phyloP scores from a whole-genome alignment of 2,113 vertebrate genomes.

The Xenotilapia longispinis region DNA sequence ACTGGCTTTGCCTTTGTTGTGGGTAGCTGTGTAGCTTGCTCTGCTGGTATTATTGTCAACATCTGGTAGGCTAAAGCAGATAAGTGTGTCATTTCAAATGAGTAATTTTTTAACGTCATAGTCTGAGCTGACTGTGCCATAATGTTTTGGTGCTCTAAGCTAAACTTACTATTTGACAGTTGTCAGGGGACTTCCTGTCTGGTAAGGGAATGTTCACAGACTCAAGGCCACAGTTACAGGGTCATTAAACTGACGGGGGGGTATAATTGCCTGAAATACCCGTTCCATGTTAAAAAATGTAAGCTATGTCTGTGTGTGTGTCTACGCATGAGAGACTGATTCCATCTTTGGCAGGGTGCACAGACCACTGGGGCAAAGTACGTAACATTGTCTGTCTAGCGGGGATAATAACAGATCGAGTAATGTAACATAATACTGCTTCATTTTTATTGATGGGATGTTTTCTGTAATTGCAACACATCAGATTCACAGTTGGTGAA shows the following conservation, averaged over 20 bases:
- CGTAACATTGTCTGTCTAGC: neutral
- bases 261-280: constrained; percentile 21
- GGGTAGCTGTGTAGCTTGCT: neutral
- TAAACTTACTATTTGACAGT: neutral
- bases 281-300: constrained; percentile 41
- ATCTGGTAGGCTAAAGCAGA: neutral
- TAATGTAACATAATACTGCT: neutral
- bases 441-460: neutral
- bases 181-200: neutral
- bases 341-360: neutral
- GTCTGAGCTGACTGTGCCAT: neutral
- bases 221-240: neutral
- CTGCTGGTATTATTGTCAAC: neutral
- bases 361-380: neutral
- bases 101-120: neutral
- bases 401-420: neutral
- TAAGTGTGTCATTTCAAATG: neutral
- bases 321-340: neutral
- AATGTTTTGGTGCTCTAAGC: neutral
- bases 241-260: neutral
- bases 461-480: neutral
- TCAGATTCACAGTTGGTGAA: neutral
- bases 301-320: neutral
- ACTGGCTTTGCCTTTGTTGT: neutral
- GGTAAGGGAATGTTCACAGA: neutral